Conservation (phyloP, 2,888 invertebrate species). For the Thumatha senex region DNA sequence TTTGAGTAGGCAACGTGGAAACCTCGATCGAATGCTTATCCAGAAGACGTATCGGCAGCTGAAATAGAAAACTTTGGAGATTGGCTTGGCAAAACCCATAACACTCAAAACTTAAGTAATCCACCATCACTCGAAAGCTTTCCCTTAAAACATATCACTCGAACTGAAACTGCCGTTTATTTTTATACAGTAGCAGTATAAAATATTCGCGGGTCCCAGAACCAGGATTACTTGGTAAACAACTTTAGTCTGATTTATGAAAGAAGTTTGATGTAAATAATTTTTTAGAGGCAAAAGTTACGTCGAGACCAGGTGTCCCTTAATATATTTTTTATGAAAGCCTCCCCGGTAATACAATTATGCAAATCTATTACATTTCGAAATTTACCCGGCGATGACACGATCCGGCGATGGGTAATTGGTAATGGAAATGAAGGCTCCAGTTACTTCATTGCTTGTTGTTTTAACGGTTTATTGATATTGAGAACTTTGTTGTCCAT, state of each 20-base stretch:
- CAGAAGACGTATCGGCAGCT: background rate
- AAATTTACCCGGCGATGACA: conserved; percentile 45
- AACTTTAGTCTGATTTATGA: conserved; percentile 81
- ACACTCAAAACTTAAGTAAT: conserved; percentile 15
- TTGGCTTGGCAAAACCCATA: background rate
- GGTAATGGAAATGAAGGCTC: conserved; percentile 11
- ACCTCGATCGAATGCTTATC: too few species aligned
- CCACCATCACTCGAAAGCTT: conserved; percentile 11
- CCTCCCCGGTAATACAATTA: conserved; percentile 69
- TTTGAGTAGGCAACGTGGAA: too few species aligned
- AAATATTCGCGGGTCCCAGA: conserved; percentile 46
- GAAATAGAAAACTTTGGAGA: background rate
- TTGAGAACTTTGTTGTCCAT: background rate
- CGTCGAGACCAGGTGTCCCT: conserved; percentile 69
- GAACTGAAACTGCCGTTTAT: conserved; percentile 46
- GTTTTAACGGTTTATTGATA: conserved; percentile 3
- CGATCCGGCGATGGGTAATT: conserved; percentile 22
- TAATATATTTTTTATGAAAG: conserved; percentile 74
- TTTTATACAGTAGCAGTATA: conserved; percentile 42
- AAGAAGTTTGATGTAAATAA: conserved; percentile 77
- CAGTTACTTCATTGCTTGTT: conserved; percentile 16
- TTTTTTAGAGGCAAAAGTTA: conserved; percentile 78
- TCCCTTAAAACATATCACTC: conserved; percentile 26
- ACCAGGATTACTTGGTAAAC: conserved; percentile 79
- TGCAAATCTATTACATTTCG: conserved; percentile 65